phyloP scores from a whole-genome alignment of 1,140 invertebrate species.

The Caenorhabditis inopinata region DNA sequence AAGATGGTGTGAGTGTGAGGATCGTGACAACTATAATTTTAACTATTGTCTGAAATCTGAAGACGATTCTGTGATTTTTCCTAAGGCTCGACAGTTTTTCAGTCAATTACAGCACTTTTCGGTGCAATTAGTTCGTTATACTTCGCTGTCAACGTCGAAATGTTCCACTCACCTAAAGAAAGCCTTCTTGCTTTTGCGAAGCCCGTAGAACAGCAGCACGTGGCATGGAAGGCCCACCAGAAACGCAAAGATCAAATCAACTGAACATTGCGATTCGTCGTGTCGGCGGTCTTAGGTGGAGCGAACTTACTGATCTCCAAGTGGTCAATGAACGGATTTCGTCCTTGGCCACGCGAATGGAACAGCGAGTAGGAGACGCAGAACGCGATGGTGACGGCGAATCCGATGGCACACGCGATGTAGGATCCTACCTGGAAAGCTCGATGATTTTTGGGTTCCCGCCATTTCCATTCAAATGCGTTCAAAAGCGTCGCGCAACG shows the following conservation, averaged over 20 bases:
- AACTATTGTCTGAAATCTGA: too few relatives aligned
- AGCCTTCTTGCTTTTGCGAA: conserved; percentile 29
- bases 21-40: too few relatives aligned
- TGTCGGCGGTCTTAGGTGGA: not conserved
- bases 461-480: too few relatives aligned
- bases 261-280: conserved; percentile 4
- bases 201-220: conserved; percentile 32
- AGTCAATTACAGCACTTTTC: too few relatives aligned
- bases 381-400: conserved; percentile 35
- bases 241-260: conserved; percentile 40
- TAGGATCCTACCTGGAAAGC: conserved; percentile 39
- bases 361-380: conserved; percentile 39
- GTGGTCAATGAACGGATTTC: conserved; percentile 44
- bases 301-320: conserved; percentile 34
- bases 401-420: conserved; percentile 43
- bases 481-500: not conserved
- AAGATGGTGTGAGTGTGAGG: too few relatives aligned
- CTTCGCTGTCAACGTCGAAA: too few relatives aligned
- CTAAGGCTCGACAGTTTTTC: too few relatives aligned
- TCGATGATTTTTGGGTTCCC: not conserved
- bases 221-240: conserved; percentile 43
- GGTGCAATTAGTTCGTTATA: too few relatives aligned
- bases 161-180: conserved; percentile 38
- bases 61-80: too few relatives aligned
- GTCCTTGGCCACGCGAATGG: conserved; percentile 27